A percentile compares a stretch with the other conserved stretches of the same genome.
Conservation (phyloP, 2,113 vertebrate species). For the Platichthys stellatus region DNA sequence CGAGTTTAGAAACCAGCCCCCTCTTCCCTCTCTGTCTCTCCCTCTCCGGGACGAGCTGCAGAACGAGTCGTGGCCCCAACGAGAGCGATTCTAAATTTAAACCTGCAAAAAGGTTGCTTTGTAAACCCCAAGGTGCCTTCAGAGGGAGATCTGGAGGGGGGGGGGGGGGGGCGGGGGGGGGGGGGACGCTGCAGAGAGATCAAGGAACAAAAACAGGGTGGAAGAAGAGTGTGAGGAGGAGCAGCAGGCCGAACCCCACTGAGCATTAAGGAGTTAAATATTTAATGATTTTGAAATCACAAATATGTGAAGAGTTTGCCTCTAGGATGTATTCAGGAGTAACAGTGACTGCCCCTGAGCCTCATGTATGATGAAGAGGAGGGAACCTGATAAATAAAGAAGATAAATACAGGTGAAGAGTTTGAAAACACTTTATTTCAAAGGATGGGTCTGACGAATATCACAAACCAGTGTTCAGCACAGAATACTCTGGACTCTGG, state of each 20-base stretch:
- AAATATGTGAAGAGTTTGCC: not conserved
- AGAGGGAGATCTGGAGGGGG: slow-evolving; percentile 28
- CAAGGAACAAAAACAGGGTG: slow-evolving; percentile 33
- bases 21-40: slow-evolving; percentile 32
- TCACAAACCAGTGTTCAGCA: too few relatives aligned
- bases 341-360: too few relatives aligned
- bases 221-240: slow-evolving; percentile 11
- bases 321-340: not conserved
- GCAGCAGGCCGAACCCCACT: slow-evolving; percentile 1
- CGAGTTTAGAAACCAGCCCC: slow-evolving; percentile 36
- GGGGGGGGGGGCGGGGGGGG: slow-evolving; percentile 6
- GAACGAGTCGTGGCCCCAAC: slow-evolving; percentile 58
- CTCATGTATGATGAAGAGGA: not conserved
- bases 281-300: not conserved
- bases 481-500: too few relatives aligned
- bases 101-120: slow-evolving; percentile 83
- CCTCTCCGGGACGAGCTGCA: slow-evolving; percentile 49
- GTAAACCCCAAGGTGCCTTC: slow-evolving; percentile 67
- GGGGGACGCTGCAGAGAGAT: slow-evolving; percentile 18
- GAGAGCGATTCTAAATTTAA: slow-evolving; percentile 82
- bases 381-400: not conserved
- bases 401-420: too few relatives aligned
- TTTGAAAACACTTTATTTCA: too few relatives aligned
- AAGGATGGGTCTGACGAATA: too few relatives aligned
- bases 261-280: not conserved